Percentiles rank a stretch among this genome's conserved stretches.
Conservation (phyloP, 2,888 invertebrate species). For the Ochropleura leucogaster region DNA sequence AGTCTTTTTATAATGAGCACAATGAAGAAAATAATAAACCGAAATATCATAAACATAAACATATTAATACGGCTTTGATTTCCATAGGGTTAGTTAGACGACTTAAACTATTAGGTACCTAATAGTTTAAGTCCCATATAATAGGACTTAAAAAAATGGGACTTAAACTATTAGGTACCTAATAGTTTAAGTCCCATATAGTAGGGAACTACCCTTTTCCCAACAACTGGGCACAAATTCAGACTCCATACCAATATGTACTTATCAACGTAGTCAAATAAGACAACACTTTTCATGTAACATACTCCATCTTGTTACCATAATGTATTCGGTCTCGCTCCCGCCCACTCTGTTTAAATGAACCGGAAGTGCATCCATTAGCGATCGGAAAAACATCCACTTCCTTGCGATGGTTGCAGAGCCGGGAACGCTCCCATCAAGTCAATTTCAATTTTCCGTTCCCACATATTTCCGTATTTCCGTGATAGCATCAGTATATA, state of each 20-base stretch:
- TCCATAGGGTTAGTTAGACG: too few species aligned
- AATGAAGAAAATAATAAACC: background rate
- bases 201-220: too few species aligned
- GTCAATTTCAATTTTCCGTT: background rate
- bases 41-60: too few species aligned
- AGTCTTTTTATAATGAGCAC: background rate
- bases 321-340: conserved; percentile 6
- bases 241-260: background rate
- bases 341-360: background rate
- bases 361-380: conserved; percentile 34
- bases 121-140: too few species aligned
- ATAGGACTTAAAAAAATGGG: too few species aligned
- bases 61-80: too few species aligned
- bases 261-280: background rate
- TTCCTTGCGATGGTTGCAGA: background rate
- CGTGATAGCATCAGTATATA: too few species aligned
- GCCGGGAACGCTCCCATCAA: background rate
- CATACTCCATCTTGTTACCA: background rate
- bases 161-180: too few species aligned
- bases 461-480: background rate
- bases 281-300: background rate
- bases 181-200: too few species aligned
- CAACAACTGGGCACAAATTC: too few species aligned
- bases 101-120: too few species aligned
- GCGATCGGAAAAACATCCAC: conserved; percentile 18